Evolutionary conservation across 2,888 invertebrate species (phyloP).

Genomic region (Harpalus rufipes): DNA sequence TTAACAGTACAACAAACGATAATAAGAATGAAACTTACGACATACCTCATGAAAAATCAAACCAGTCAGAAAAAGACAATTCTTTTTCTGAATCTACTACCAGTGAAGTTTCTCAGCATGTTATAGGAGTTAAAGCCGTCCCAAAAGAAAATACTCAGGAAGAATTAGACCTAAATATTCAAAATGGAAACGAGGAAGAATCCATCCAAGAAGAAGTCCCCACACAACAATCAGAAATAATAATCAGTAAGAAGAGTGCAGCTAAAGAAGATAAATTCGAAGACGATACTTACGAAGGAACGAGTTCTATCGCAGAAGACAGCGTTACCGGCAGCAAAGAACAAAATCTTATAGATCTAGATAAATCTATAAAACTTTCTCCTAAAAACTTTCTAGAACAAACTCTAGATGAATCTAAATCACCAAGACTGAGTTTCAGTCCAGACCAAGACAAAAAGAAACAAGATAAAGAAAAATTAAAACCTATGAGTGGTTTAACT

Average conservation of each 20-base stretch:
- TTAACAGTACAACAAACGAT: slow-evolving; percentile 52
- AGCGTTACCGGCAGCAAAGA: slow-evolving; percentile 63
- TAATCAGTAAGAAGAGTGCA: slow-evolving; percentile 12
- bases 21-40: slow-evolving; percentile 62
- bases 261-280: slow-evolving; percentile 52
- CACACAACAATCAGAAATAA: slow-evolving; percentile 30
- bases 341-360: slow-evolving; percentile 65
- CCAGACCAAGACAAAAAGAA: slow-evolving; percentile 46
- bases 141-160: slow-evolving; percentile 35
- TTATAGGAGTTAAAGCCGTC: slow-evolving; percentile 60
- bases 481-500: slow-evolving; percentile 72
- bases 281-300: slow-evolving; percentile 73
- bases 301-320: slow-evolving; percentile 73
- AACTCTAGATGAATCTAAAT: slow-evolving; percentile 57
- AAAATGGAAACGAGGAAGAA: slow-evolving; percentile 45
- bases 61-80: slow-evolving; percentile 43
- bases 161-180: slow-evolving; percentile 1
- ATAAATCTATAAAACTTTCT: slow-evolving; percentile 56
- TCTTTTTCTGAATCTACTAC: slow-evolving; percentile 46
- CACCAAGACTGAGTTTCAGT: slow-evolving; percentile 52
- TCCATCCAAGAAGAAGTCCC: slow-evolving; percentile 8
- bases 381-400: slow-evolving; percentile 54
- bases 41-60: slow-evolving; percentile 32
- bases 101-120: slow-evolving; percentile 59
- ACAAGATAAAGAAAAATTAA: slow-evolving; percentile 71